These are phyloP conservation scores for Schizaphis graminum DNA, from an alignment of 2,888 invertebrate genomes.

Conservation along the genomic window DNA sequence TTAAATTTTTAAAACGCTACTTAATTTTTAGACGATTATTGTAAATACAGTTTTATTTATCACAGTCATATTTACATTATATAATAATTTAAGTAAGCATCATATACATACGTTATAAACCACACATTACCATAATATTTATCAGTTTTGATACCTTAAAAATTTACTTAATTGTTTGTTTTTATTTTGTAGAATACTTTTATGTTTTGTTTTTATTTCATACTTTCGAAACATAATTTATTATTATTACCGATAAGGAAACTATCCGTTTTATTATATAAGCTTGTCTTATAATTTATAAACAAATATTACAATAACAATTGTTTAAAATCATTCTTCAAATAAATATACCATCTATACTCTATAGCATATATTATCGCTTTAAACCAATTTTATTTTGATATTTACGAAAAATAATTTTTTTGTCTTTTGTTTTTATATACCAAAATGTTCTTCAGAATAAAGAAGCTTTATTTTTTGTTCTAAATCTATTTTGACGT, in stretches of 20 bases:
- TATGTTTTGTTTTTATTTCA: background rate
- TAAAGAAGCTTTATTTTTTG: constrained; percentile 49
- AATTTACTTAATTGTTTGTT: constrained; percentile 20
- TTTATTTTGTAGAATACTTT: background rate
- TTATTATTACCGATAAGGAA: constrained; percentile 14
- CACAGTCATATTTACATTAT: background rate
- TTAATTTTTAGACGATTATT: constrained; percentile 32
- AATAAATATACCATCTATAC: constrained; percentile 13
- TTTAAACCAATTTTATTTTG: constrained; percentile 57
- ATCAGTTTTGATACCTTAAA: background rate
- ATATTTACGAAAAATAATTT: constrained; percentile 48
- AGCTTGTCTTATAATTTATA: constrained; percentile 48
- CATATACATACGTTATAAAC: background rate
- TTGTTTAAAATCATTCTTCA: constrained; percentile 35
- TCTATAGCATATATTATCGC: constrained; percentile 19
- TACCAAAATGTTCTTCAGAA: constrained; percentile 52
- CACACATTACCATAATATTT: constrained; percentile 25
- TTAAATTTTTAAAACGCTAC: constrained; percentile 12
- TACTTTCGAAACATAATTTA: constrained; percentile 32
- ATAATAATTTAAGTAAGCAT: background rate
- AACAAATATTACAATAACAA: constrained; percentile 40
- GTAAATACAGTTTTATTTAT: constrained; percentile 26
- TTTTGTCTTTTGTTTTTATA: constrained; percentile 53
- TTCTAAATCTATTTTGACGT: constrained; percentile 1
- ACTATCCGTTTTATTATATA: constrained; percentile 26